A percentile compares a stretch with the other conserved stretches of the same genome.
Evolutionary conservation across 2,888 invertebrate species (phyloP).

Genomic region (Zygothrica quintamaculata): DNA sequence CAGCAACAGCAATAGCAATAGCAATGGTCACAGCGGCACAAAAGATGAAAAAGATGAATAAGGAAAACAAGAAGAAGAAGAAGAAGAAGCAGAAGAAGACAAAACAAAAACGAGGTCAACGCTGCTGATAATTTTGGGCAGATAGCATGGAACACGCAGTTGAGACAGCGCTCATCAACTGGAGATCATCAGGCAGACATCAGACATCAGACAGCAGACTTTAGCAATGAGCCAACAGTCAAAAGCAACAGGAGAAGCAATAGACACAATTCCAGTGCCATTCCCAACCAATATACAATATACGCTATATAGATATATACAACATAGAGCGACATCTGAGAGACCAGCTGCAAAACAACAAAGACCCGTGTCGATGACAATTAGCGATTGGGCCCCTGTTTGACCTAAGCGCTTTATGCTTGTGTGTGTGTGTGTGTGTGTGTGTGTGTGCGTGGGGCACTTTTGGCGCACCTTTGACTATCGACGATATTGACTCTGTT

Average conservation of each 20-base stretch:
- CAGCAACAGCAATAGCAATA: conserved; percentile 15
- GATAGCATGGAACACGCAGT: conserved; percentile 59
- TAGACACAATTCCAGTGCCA: conserved; percentile 47
- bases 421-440: conserved; percentile 1
- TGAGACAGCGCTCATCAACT: conserved; percentile 38
- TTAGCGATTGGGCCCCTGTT: conserved; percentile 69
- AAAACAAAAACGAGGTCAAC: conserved; percentile 72
- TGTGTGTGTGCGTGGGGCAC: conserved; percentile 1
- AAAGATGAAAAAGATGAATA: conserved; percentile 31
- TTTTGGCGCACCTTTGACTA: conserved; percentile 54
- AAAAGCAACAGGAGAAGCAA: conserved; percentile 12
- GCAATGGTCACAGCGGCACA: conserved; percentile 16
- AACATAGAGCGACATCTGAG: conserved; percentile 1
- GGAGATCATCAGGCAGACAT: conserved; percentile 66
- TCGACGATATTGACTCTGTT: conserved; percentile 25
- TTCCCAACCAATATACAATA: too few relatives aligned
- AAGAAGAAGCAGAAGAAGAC: conserved; percentile 27
- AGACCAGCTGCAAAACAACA: conserved; percentile 59
- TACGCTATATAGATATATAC: too few relatives aligned
- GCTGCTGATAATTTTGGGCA: conserved; percentile 73
- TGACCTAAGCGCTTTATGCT: conserved; percentile 46
- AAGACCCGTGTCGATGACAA: conserved; percentile 77
- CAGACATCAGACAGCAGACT: conserved; percentile 30
- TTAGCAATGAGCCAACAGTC: too few relatives aligned
- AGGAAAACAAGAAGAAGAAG: conserved; percentile 31